phyloP scores from a whole-genome alignment of 2,888 invertebrate genomes.

The Drosophila engyochracea region DNA sequence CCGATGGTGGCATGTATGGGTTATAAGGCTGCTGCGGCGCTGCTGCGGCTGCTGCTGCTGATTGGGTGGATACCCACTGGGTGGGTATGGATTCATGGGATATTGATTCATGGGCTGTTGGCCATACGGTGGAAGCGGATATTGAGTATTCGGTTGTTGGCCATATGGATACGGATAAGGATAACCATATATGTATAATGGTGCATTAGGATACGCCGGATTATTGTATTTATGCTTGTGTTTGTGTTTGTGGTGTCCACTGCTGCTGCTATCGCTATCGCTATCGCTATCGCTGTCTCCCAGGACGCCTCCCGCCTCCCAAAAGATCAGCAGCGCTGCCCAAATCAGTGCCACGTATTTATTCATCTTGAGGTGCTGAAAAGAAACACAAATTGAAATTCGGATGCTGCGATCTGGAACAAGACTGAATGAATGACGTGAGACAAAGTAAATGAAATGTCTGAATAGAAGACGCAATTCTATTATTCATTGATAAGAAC shows the following conservation, averaged over 20 bases:
- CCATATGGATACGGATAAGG: constrained; percentile 17
- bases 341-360: constrained; percentile 20
- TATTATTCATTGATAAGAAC: constrained; percentile 50
- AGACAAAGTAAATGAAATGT: constrained; percentile 25
- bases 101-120: constrained; percentile 15
- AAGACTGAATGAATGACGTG: constrained; percentile 42
- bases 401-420: constrained; percentile 20
- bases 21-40: constrained; percentile 10
- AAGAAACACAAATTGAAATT: constrained; percentile 1
- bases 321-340: constrained; percentile 41
- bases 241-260: constrained; percentile 9
- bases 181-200: constrained; percentile 7
- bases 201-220: constrained; percentile 31
- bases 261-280: constrained; percentile 34
- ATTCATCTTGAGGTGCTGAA: constrained; percentile 16
- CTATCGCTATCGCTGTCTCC: constrained; percentile 33
- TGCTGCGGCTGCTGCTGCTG: constrained; percentile 22
- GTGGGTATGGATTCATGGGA: background rate
- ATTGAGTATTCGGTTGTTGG: constrained; percentile 3
- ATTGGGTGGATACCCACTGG: background rate
- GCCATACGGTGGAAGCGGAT: constrained; percentile 7
- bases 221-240: constrained; percentile 49
- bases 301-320: constrained; percentile 21
- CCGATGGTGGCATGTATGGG: background rate
- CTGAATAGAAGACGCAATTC: constrained; percentile 28